Evolutionary conservation across 1,140 invertebrate species (phyloP), one percentile per base, ranked within the genome.

Genomic region (Holotrichia oblita): DNA sequence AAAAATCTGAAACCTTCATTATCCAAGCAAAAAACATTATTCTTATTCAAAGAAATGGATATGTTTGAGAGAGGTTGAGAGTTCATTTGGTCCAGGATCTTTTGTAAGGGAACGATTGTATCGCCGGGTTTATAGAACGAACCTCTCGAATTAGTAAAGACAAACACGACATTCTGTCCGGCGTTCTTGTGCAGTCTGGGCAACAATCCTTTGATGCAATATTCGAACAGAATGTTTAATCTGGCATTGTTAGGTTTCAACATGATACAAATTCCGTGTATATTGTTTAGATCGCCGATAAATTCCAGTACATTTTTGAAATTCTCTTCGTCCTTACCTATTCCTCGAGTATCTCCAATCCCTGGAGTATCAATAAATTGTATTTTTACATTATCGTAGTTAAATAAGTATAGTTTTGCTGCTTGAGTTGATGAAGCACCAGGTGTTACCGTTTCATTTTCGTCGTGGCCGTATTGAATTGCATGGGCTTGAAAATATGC

Each of bases 381-480:
- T n/a, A n/a, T n/a, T n/a, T n/a, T n/a, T n/a, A n/a, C n/a, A n/a
- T n/a, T 76, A 8, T 80, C 80, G n/a, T 82, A 81, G 7, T 81
- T 82, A 64, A 85, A 85, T 8, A 82, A 81, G 76, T 85, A 86
- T 7, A 83, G 82, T 80, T 81, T 84, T 0, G 82, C 80, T 20
- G 80, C 80, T 82, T 85, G 85, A 9, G 85, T 86, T 8, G 81
- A 81, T 6, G 76, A 77, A 6, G 44, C 55, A 7, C 76, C 76
- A 61, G 40, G 22, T n/a, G 24, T 6, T n/a, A 17, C 20, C 40
- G 74, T 55, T 77, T 86, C 85, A 61, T 85, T 85, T 0, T 64
- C 76, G 79, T 85, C 85, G 3, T 77, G 76, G 41, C 22, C 76
- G 44, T 79, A 78, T 27, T 44, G 34, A 27, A 81, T 48, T 17